A percentile compares a stretch with the other conserved stretches of the same genome.
Conservation (phyloP, 2,113 vertebrate species). For the Rhinopithecus roxellana region DNA sequence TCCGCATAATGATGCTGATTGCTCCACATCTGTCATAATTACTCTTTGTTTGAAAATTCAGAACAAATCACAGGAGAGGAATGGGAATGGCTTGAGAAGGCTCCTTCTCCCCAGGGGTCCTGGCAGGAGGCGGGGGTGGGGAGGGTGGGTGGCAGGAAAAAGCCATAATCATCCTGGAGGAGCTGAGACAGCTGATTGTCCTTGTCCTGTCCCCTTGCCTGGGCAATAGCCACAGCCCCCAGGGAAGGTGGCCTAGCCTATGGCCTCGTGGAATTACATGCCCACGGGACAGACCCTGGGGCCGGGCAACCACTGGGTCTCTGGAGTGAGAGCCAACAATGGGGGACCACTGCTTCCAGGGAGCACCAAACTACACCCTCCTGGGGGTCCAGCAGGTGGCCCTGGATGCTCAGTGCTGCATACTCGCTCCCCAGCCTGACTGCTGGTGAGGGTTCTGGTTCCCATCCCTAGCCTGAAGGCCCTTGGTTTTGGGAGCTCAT, state of each 20-base stretch:
- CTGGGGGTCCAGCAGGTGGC: neutral
- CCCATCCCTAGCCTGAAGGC: neutral
- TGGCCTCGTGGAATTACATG: neutral
- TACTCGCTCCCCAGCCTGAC: neutral
- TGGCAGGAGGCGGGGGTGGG: neutral
- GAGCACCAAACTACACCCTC: neutral
- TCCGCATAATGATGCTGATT: slow-evolving; percentile 77
- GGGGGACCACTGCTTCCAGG: neutral
- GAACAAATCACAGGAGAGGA: slow-evolving; percentile 79
- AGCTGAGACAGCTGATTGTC: slow-evolving; percentile 40
- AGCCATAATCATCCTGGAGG: slow-evolving; percentile 49
- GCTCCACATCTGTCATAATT: slow-evolving; percentile 79
- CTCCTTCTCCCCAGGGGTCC: slow-evolving; percentile 71
- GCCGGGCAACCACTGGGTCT: neutral
- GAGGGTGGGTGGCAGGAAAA: neutral
- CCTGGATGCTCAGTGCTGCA: neutral
- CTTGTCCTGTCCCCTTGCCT: slow-evolving; percentile 49
- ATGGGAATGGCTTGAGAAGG: slow-evolving; percentile 54
- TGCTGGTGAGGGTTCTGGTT: neutral
- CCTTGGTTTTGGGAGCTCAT: neutral
- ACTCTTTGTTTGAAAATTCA: slow-evolving; percentile 82
- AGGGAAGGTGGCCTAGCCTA: neutral
- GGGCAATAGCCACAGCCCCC: neutral
- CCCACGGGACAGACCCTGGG: neutral
- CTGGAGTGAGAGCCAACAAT: neutral